Percentiles rank a stretch among this genome's conserved stretches.
Conservation (phyloP, 2,888 invertebrate genomes). For the Lydus trimaculatus region DNA sequence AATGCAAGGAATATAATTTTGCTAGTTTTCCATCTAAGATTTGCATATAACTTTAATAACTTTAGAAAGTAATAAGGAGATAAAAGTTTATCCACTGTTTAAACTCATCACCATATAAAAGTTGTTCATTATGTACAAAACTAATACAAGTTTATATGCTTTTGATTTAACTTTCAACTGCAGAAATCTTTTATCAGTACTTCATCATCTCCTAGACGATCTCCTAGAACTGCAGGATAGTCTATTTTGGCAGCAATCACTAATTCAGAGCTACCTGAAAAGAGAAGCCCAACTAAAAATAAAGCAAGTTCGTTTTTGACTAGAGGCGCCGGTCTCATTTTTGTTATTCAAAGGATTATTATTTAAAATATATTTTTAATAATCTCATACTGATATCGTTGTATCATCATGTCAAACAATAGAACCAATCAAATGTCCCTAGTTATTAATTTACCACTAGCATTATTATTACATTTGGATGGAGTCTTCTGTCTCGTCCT, state of each 20-base stretch:
- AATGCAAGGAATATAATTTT: background rate
- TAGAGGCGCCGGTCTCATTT: background rate
- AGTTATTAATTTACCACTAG: constrained; percentile 30
- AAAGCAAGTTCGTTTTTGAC: background rate
- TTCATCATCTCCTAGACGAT: no score
- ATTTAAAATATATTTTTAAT: background rate
- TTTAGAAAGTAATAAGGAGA: background rate
- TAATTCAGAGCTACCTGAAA: no score
- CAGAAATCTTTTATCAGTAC: background rate
- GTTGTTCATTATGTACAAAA: background rate
- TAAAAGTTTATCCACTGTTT: background rate
- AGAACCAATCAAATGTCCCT: constrained; percentile 29
- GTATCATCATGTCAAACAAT: constrained; percentile 18
- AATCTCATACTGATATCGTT: background rate
- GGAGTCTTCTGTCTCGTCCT: constrained; percentile 3
- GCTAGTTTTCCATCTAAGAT: background rate
- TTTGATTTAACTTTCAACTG: background rate
- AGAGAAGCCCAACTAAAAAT: background rate
- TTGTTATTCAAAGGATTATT: background rate
- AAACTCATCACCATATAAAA: background rate
- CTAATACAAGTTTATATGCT: background rate
- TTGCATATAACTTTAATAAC: background rate
- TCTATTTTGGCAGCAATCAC: no score
- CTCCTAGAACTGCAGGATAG: no score
- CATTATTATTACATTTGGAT: constrained; percentile 29